Base-by-base conservation (phyloP, 1,140 invertebrate genomes). In the Zophobas morio region DNA sequence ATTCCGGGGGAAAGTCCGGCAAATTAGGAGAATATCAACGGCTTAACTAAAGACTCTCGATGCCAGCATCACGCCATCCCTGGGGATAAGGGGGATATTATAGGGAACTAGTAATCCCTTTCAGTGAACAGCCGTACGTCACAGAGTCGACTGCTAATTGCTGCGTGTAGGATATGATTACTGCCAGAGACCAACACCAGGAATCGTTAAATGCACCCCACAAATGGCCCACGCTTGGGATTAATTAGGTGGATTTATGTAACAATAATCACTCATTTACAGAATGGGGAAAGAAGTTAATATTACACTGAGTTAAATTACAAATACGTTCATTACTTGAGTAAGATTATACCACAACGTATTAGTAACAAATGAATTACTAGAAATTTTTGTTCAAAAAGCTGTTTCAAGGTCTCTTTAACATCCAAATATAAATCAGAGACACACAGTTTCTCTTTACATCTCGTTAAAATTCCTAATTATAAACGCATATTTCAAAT, bases 1-100 rank as follows among this genome's bases (percentile, higher is more conserved):
- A 79, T 79, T 70, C 72, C 46, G 46, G 57, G 72, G 73, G 75
- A 57, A 77, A 81, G 80, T 81, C 80, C 80, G 60, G 77, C 78
- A 81, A 81, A 81, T 81, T 81, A 79, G 80, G 71, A 78, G 76
- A 80, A 78, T 78, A 81, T 81, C 80, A 81, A 81, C 75, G 80
- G 80, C 72, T 81, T 79, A 81, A 76, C 80, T 77, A 78, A 75
- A 81, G 66, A 78, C 75, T 74, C 54, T 60, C 72, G 73, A 80
- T 80, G 72, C 79, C 39, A 35, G 73, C 74, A 80, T 80, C 76
- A 77, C 66, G 70, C 73, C 39, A 73, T 78, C 76, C 79, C 63
- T 37, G 6, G 75, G 78, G 71, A 66, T 73, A 66, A 75, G 73
- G 49, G 75, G 71, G 70, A 79, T 63, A 77, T 79, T 70, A 77